Conservation (phyloP, 2,113 vertebrate species). For the Lampris megalopsis region DNA sequence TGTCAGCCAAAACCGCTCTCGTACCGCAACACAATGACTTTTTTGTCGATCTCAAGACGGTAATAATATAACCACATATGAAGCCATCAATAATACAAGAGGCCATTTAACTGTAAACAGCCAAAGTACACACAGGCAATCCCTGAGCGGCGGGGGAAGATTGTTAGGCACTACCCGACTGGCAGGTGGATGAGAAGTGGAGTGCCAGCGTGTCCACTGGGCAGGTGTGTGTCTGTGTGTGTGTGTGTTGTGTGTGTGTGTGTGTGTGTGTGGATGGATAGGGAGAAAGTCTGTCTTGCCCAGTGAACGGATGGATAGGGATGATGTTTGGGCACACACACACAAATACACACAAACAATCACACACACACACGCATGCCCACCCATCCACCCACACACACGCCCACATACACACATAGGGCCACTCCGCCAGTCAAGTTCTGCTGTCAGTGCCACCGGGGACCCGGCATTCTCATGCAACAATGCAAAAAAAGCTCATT, state of each 20-base stretch:
- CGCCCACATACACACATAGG: constrained; percentile 57
- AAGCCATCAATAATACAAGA: constrained; percentile 83
- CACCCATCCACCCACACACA: constrained; percentile 6
- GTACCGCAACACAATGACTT: constrained; percentile 64
- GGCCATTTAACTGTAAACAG: constrained; percentile 81
- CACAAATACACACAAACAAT: background rate
- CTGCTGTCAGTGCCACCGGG: constrained; percentile 87
- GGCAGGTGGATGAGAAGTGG: constrained; percentile 77
- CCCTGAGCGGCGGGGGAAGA: constrained; percentile 57
- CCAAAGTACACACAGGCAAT: constrained; percentile 76
- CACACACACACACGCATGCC: constrained; percentile 31
- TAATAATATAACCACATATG: constrained; percentile 75
- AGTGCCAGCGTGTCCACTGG: constrained; percentile 72
- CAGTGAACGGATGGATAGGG: constrained; percentile 63
- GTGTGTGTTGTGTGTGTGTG: constrained; percentile 28
- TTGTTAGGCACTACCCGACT: constrained; percentile 65
- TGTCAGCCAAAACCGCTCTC: constrained; percentile 39
- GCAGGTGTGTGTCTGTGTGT: constrained; percentile 41
- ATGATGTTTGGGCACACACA: constrained; percentile 49
- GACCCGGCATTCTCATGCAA: constrained; percentile 95
- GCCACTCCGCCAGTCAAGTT: constrained; percentile 82
- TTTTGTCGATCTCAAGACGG: constrained; percentile 59
- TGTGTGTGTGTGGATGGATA: constrained; percentile 39
- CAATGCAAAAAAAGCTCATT: constrained; percentile 98
- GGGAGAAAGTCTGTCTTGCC: constrained; percentile 57